These are phyloP conservation scores for Megamerina dolium DNA, from an alignment of 2,888 invertebrate species.

Conservation along the genomic window DNA sequence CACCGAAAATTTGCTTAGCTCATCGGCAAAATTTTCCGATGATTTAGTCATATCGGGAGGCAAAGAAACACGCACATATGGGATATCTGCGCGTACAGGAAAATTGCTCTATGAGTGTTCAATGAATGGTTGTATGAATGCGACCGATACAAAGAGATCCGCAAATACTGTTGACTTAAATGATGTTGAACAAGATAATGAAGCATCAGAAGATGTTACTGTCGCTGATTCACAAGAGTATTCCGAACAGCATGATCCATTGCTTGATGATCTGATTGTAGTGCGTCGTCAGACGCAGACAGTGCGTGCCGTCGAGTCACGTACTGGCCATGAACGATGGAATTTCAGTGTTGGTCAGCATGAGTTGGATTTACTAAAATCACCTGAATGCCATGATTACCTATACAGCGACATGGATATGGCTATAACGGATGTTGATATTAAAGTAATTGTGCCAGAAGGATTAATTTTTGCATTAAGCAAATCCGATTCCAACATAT, in stretches of 20 bases:
- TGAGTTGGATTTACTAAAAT: conserved; percentile 60
- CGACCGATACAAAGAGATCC: conserved; percentile 52
- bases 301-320: conserved; percentile 83
- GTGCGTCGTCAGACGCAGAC: conserved; percentile 79
- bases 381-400: conserved; percentile 51
- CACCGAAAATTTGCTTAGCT: conserved; percentile 77
- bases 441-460: conserved; percentile 65
- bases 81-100: conserved; percentile 70
- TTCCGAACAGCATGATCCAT: conserved; percentile 35
- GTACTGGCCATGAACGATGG: conserved; percentile 84
- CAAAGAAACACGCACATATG: conserved; percentile 79
- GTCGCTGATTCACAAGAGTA: conserved; percentile 21
- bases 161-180: conserved; percentile 2
- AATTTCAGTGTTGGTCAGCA: conserved; percentile 93
- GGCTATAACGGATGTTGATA: conserved; percentile 51
- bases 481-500: conserved; percentile 53
- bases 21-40: conserved; percentile 81
- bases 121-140: conserved; percentile 64
- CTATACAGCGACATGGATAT: conserved; percentile 37
- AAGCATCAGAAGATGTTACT: conserved; percentile 14
- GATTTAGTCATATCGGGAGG: conserved; percentile 84
- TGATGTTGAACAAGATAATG: conserved; percentile 11
- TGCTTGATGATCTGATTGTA: conserved; percentile 60
- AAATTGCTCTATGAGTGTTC: conserved; percentile 72
- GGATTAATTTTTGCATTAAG: conserved; percentile 65